Conservation (phyloP, 2,113 vertebrate genomes). For the Cololabis saira region DNA sequence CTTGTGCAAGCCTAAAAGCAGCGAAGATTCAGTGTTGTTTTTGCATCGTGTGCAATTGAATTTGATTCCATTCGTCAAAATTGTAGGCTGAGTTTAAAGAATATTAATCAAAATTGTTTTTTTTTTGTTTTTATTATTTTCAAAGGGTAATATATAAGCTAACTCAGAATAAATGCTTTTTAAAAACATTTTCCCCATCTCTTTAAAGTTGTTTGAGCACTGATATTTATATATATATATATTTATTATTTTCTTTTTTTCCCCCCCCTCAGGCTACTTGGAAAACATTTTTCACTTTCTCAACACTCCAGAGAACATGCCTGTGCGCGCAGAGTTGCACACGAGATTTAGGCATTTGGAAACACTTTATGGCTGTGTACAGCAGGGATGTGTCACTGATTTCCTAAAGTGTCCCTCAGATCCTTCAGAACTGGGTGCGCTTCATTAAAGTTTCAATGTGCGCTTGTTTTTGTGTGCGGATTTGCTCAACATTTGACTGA, state of each 20-base stretch:
- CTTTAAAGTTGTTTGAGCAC: no score
- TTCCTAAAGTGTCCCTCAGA: constrained; percentile 63
- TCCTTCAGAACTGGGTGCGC: constrained; percentile 56
- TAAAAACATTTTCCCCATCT: no score
- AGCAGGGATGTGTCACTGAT: constrained; percentile 68
- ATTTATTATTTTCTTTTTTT: no score
- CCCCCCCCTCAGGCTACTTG: background rate
- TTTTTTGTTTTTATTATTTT: no score
- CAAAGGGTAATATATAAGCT: no score
- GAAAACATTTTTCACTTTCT: constrained; percentile 4
- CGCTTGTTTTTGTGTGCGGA: constrained; percentile 68
- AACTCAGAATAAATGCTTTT: no score
- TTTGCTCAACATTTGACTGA: constrained; percentile 72
- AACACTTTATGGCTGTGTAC: constrained; percentile 25
- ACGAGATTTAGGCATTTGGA: constrained; percentile 14
- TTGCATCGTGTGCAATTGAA: background rate
- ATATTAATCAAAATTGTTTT: no score
- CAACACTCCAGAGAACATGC: constrained; percentile 3
- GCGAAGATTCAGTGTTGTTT: constrained; percentile 1
- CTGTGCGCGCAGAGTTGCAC: constrained; percentile 1
- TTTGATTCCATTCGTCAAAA: background rate
- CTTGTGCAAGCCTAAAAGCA: constrained; percentile 23
- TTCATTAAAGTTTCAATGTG: constrained; percentile 78
- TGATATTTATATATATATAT: no score
- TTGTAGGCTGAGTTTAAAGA: no score